Evolutionary conservation across 2,888 invertebrate genomes (phyloP).

Genomic region (Cheilosia variabilis): DNA sequence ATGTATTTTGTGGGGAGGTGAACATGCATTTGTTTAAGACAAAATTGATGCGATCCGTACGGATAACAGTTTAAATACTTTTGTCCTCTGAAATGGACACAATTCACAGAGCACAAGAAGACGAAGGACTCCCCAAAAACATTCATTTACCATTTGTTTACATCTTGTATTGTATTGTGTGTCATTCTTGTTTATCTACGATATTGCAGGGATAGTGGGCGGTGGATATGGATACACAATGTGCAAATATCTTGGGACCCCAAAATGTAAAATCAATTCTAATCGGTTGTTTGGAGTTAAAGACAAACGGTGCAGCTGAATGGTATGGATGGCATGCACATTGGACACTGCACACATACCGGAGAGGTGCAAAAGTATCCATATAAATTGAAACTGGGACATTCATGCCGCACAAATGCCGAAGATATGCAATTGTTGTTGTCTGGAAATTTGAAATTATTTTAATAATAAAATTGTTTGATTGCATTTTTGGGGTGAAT

Average conservation of each 20-base stretch:
- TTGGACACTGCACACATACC: conserved; percentile 2
- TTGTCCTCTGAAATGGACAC: conserved; percentile 52
- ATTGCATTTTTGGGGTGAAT: conserved; percentile 31
- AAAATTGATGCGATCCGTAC: conserved; percentile 62
- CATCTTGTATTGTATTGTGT: conserved; percentile 56
- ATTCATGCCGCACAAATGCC: conserved; percentile 27
- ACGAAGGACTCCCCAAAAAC: conserved; percentile 44
- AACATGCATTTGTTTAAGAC: conserved; percentile 61
- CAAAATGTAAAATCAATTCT: conserved; percentile 71
- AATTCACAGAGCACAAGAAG: conserved; percentile 25
- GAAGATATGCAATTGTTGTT: conserved; percentile 34
- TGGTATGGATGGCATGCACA: background rate
- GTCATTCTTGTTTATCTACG: conserved; percentile 63
- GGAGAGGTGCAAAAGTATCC: conserved; percentile 60
- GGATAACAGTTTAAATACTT: conserved; percentile 68
- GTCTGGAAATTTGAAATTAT: conserved; percentile 38
- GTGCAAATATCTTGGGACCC: conserved; percentile 46
- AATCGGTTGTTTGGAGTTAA: conserved; percentile 63
- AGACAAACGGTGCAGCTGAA: conserved; percentile 22
- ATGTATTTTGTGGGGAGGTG: conserved; percentile 31
- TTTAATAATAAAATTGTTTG: conserved; percentile 55
- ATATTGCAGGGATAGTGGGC: conserved; percentile 39
- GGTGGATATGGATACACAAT: background rate
- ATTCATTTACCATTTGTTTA: conserved; percentile 69
- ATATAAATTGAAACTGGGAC: conserved; percentile 43